A percentile compares a stretch with the other conserved stretches of the same genome.
Evolutionary conservation across 2,888 invertebrate species (phyloP).

Genomic region (Blomia tropicalis): DNA sequence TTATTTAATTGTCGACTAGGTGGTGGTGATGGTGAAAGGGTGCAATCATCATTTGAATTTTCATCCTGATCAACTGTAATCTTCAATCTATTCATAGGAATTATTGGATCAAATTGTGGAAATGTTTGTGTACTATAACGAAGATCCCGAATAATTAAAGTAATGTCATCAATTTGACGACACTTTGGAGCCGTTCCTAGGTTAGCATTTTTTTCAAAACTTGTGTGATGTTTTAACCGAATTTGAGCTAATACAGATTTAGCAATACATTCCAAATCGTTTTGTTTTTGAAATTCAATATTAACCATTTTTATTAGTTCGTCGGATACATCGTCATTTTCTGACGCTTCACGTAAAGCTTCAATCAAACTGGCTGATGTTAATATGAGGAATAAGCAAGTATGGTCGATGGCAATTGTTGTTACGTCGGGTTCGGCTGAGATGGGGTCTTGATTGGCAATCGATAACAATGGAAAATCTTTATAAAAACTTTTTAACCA

Average conservation of each 20-base stretch:
- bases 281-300: constrained; percentile 58
- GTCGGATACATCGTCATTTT: constrained; percentile 61
- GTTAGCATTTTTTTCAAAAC: constrained; percentile 43
- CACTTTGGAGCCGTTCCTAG: constrained; percentile 31
- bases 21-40: not conserved
- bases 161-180: constrained; percentile 60
- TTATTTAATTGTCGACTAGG: not conserved
- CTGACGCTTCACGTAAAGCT: constrained; percentile 59
- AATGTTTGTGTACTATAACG: not conserved
- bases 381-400: constrained; percentile 61
- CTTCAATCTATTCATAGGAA: not conserved
- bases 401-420: constrained; percentile 58
- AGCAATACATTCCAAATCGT: constrained; percentile 61
- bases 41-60: not conserved
- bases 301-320: constrained; percentile 61
- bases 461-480: constrained; percentile 56
- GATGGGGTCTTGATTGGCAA: constrained; percentile 58
- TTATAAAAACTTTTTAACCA: constrained; percentile 67
- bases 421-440: constrained; percentile 68
- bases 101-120: not conserved
- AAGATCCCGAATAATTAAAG: constrained; percentile 47
- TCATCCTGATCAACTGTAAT: not conserved
- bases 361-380: constrained; percentile 72
- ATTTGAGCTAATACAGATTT: constrained; percentile 70
- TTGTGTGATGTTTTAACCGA: constrained; percentile 61